These are phyloP conservation scores for Oscheius sp. DNA, from an alignment of 1,140 invertebrate species.

Conservation along the genomic window DNA sequence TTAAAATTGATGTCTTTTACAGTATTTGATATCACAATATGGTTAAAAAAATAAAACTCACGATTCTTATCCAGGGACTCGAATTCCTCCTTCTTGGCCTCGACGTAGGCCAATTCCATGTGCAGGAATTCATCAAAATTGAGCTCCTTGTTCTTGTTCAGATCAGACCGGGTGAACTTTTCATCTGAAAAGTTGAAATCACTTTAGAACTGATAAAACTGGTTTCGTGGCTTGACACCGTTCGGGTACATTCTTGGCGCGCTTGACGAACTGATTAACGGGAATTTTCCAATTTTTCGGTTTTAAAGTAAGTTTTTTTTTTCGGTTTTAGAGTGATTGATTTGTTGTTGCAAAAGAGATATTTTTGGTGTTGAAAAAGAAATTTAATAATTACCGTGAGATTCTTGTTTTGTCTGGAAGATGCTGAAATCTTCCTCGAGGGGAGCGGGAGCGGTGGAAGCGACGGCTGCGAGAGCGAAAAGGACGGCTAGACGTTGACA, in stretches of 20 bases:
- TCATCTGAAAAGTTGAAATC: constrained; percentile 28
- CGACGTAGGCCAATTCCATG: constrained; percentile 33
- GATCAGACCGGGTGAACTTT: constrained; percentile 18
- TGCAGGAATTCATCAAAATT: constrained; percentile 30
- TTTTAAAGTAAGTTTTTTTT: no score
- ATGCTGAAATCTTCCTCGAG: constrained; percentile 24
- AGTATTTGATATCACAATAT: no score
- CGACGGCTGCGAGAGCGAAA: no score
- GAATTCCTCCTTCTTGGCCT: constrained; percentile 38
- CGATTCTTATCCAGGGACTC: constrained; percentile 26
- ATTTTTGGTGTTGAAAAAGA: not conserved
- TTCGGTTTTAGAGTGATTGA: no score
- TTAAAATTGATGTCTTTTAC: no score
- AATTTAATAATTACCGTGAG: not conserved
- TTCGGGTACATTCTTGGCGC: not conserved
- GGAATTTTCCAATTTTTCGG: not conserved
- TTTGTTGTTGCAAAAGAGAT: not conserved
- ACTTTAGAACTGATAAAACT: no score
- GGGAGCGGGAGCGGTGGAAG: not conserved
- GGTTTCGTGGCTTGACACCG: not conserved
- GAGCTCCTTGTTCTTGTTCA: constrained; percentile 20
- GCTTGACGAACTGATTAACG: not conserved
- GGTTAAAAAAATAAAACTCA: not conserved
- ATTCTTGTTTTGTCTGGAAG: constrained; percentile 13
- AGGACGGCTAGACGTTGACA: no score